These are phyloP conservation scores for Gorsachius magnificus DNA, from an alignment of 2,797 vertebrate species.

Conservation along the genomic window DNA sequence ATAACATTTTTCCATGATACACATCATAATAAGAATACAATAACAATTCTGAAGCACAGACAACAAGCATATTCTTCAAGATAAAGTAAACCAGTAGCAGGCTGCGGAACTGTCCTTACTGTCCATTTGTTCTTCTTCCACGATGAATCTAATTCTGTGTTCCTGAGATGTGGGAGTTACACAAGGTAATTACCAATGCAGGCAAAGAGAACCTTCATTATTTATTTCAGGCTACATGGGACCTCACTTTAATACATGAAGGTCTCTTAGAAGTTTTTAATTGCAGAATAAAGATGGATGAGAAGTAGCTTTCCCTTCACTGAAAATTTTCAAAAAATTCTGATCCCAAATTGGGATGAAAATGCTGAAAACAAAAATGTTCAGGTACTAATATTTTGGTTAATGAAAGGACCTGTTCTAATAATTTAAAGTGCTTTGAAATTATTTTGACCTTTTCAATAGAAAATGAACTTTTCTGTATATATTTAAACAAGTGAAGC, in stretches of 20 bases:
- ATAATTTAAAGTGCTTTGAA: neutral
- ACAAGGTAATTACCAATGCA: neutral
- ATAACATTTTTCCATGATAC: neutral
- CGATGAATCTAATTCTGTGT: neutral
- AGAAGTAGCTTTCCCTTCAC: neutral
- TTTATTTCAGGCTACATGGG: neutral
- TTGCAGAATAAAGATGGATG: neutral
- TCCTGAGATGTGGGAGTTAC: neutral
- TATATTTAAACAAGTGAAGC: neutral
- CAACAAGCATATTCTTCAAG: neutral
- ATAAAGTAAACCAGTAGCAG: neutral
- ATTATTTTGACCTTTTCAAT: neutral
- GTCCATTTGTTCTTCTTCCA: neutral
- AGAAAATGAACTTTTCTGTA: neutral
- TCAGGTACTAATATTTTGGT: neutral
- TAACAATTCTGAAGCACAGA: neutral
- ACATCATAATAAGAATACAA: neutral
- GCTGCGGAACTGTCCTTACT: neutral
- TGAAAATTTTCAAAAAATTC: neutral
- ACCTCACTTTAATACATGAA: neutral
- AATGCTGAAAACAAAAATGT: neutral
- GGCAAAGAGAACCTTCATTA: neutral
- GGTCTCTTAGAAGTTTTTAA: neutral
- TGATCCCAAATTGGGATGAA: neutral
- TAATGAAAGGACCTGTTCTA: neutral